These are phyloP conservation scores for Hypotaenidia okinawae DNA, from an alignment of 2,797 vertebrate species.

Conservation along the genomic window DNA sequence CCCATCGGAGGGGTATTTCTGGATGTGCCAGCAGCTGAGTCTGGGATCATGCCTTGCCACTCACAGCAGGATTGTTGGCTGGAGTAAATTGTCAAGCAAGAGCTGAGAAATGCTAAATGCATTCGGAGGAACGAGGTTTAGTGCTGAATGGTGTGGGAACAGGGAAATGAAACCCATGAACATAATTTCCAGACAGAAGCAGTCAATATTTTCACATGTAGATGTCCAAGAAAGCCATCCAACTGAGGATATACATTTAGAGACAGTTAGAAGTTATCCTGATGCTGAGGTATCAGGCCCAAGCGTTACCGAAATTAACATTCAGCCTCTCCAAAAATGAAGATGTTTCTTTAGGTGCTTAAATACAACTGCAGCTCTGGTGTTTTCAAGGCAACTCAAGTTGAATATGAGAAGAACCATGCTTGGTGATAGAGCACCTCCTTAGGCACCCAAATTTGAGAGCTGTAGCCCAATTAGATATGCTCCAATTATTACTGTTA, in stretches of 20 bases:
- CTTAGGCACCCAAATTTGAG: neutral
- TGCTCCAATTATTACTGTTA: slow-evolving; percentile 14
- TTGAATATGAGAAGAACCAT: neutral
- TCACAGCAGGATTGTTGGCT: neutral
- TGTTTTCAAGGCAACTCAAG: neutral
- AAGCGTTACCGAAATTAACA: neutral
- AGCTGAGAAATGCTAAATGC: neutral
- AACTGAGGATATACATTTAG: neutral
- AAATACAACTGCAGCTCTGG: neutral
- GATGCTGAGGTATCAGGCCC: neutral
- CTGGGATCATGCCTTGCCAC: neutral
- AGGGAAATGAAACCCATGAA: neutral
- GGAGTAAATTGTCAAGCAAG: neutral
- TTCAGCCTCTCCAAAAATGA: neutral
- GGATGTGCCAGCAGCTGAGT: neutral
- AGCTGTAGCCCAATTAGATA: slow-evolving; percentile 9
- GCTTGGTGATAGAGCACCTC: neutral
- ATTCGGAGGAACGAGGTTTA: neutral
- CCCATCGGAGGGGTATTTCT: neutral
- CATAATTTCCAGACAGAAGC: neutral
- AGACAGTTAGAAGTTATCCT: neutral
- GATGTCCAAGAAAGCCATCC: neutral
- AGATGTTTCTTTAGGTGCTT: neutral
- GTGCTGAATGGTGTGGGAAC: neutral
- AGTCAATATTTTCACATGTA: neutral